Evolutionary conservation across 2,888 invertebrate species (phyloP).

Genomic region (Flexamia atlantica): DNA sequence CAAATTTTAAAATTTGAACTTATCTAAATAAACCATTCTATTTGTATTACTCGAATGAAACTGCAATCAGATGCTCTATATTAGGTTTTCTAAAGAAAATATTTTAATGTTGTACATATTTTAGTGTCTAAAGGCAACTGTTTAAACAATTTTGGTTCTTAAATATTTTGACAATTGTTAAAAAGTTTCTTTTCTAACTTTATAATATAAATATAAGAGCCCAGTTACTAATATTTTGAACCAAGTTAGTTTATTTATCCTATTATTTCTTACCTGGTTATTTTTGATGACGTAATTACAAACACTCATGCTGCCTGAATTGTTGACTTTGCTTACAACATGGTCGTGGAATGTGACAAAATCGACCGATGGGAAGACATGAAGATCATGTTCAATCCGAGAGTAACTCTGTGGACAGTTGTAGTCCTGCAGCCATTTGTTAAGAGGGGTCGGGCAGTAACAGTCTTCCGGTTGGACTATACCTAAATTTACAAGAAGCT

Average conservation of each 20-base stretch:
- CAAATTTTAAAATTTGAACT: no score
- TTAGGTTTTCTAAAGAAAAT: no score
- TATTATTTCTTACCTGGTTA: conserved; percentile 79
- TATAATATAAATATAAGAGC: no score
- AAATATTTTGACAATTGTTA: no score
- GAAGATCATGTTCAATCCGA: conserved; percentile 86
- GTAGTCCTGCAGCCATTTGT: conserved; percentile 83
- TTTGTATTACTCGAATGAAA: no score
- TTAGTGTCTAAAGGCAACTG: no score
- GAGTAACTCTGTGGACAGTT: conserved; percentile 80
- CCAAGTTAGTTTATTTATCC: background rate
- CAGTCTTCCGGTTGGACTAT: conserved; percentile 90
- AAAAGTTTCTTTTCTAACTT: no score
- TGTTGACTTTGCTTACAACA: conserved; percentile 84
- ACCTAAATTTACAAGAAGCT: conserved; percentile 75
- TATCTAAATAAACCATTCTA: no score
- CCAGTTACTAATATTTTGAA: no score
- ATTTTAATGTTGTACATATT: no score
- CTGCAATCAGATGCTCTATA: no score
- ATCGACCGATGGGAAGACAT: conserved; percentile 82
- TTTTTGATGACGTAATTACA: conserved; percentile 93
- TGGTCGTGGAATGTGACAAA: conserved; percentile 82
- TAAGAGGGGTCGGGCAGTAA: conserved; percentile 84
- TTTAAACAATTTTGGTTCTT: no score
- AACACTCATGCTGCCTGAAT: conserved; percentile 89